These are phyloP conservation scores for Chaetura pelagica DNA, from an alignment of 2,113 vertebrate genomes.

Conservation along the genomic window DNA sequence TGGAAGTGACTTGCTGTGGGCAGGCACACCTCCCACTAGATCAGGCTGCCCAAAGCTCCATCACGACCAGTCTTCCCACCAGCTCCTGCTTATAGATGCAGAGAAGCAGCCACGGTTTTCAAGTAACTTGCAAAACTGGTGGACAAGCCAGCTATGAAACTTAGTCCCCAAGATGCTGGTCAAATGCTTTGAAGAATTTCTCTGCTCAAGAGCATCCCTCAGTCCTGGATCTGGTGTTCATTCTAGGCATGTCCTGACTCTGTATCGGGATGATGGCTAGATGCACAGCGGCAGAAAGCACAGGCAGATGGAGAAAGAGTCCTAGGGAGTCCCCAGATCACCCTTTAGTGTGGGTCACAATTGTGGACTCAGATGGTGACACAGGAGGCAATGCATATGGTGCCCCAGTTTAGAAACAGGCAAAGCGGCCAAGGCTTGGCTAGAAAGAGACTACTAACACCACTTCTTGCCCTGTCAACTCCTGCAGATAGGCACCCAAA, in stretches of 20 bases:
- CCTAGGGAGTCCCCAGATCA: neutral
- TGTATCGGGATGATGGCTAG: fast-evolving
- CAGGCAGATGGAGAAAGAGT: neutral
- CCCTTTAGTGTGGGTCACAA: neutral
- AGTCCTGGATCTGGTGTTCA: neutral
- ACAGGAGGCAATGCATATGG: neutral
- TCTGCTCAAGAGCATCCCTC: neutral
- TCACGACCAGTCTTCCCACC: neutral
- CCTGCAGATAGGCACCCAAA: neutral
- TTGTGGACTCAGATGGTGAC: neutral
- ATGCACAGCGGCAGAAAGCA: neutral
- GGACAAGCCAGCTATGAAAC: neutral
- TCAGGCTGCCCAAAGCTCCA: no score
- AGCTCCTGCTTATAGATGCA: neutral
- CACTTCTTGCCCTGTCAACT: neutral
- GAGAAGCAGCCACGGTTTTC: neutral
- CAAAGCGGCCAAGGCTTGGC: neutral
- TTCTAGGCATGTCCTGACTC: neutral
- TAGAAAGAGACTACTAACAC: neutral
- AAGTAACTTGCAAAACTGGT: neutral
- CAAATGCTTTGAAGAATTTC: neutral
- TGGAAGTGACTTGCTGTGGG: no score
- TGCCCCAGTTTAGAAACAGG: neutral
- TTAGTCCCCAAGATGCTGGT: neutral
- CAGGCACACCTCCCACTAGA: no score